Base-by-base conservation (phyloP, 2,888 invertebrate species). In the Ormia ochracea region DNA sequence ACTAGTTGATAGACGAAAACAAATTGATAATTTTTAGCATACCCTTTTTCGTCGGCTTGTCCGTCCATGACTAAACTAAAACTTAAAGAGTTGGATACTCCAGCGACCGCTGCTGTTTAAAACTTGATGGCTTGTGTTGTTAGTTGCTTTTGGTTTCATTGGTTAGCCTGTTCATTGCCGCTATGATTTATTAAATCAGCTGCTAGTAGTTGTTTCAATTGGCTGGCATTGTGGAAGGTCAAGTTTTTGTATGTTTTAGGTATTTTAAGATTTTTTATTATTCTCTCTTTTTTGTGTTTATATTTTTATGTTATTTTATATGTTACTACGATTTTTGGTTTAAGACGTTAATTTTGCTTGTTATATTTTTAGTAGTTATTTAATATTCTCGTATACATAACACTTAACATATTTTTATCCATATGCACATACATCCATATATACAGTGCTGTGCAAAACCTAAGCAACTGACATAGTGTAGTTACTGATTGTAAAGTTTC, bases 191-290 rank as follows among this genome's bases (percentile, higher is more conserved):
- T 70, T 76, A 63, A 56, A 38, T 70, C 23, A 69, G 28, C 65
- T 74, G 50, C 79, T 82, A 82, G n/a, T n/a, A n/a, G 83, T 83
- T 81, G 82, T 83, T 56, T 82, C 82, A 81, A 81, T 74, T 87
- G 86, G 87, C 81, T 87, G 87, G 87, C 87, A 87, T 87, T 87
- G 87, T 85, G 87, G 86, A 87, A 87, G 87, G 87, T 87, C 87
- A 87, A 86, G 87, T 85, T 86, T 87, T 85, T 84, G n/a, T 70
- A 33, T 52, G 33, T n/a, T n/a, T n/a, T n/a, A 4, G 17, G n/a
- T 26, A 28, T 26, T 28, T 28, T 28, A 43, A n/a, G 28, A 19
- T 33, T 65, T 48, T 70, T 61, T 19, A 38, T 68, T 54, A 58
- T 68, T 36, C 41, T 28, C 36, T 61, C 45, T 50, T 14, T 45